Evolutionary conservation across 2,797 vertebrate genomes (phyloP).

Genomic region (Mallotus villosus): DNA sequence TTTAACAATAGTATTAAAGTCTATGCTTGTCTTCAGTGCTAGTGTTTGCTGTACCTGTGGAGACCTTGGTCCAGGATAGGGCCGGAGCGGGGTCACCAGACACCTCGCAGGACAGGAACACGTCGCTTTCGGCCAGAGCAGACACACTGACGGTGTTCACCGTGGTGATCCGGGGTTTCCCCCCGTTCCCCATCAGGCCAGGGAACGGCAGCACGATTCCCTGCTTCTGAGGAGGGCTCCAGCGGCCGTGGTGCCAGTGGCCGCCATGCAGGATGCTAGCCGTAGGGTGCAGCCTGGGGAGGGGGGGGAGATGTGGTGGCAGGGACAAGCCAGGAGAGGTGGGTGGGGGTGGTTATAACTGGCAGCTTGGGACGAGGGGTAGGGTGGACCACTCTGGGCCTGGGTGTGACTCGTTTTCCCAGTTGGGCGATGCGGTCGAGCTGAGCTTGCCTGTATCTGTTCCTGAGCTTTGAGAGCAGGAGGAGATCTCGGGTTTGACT

Average conservation of each 20-base stretch:
- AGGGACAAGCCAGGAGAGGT: conserved; percentile 35
- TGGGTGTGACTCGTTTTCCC: conserved; percentile 65
- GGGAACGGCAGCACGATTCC: conserved; percentile 68
- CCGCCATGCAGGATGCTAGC: conserved; percentile 41
- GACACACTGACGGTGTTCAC: conserved; percentile 65
- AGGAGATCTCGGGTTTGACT: conserved; percentile 62
- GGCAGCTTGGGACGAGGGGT: conserved; percentile 42
- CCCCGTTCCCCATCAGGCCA: conserved; percentile 50
- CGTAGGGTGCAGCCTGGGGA: conserved; percentile 46
- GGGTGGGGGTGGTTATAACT: conserved; percentile 39
- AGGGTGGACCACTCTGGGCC: conserved; percentile 50
- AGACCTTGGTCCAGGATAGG: conserved; percentile 79
- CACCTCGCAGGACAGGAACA: conserved; percentile 72
- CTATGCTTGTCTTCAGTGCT: background rate
- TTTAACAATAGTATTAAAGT: background rate
- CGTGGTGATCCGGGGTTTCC: conserved; percentile 72
- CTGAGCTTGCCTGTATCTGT: conserved; percentile 79
- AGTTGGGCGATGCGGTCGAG: conserved; percentile 70
- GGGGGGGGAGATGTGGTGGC: conserved; percentile 39
- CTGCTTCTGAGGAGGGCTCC: conserved; percentile 47
- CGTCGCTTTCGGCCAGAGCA: conserved; percentile 72
- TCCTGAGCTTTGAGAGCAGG: conserved; percentile 70
- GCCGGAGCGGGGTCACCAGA: conserved; percentile 70
- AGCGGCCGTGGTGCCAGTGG: conserved; percentile 56
- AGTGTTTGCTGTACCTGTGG: conserved; percentile 66